Evolutionary conservation across 2,888 invertebrate genomes (phyloP).

Genomic region (Eupelmus urozonus): DNA sequence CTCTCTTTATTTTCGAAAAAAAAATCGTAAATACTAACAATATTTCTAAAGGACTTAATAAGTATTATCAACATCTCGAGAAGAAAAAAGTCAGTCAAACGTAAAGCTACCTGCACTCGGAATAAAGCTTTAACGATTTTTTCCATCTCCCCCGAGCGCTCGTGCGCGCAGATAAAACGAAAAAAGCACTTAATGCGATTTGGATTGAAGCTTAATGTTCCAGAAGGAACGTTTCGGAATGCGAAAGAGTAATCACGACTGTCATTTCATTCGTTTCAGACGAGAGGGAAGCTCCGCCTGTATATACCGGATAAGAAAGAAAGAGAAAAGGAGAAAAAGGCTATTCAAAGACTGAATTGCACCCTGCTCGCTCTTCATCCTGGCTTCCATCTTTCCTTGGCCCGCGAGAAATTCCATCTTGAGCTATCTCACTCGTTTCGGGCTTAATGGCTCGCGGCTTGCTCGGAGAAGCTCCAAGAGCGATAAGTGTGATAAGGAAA

Average conservation of each 20-base stretch:
- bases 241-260: slow-evolving; percentile 67
- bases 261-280: slow-evolving; percentile 64
- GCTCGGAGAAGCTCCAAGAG: slow-evolving; percentile 14
- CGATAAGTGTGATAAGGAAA: slow-evolving; percentile 58
- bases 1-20: too few relatives aligned
- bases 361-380: slow-evolving; percentile 38
- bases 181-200: slow-evolving; percentile 53
- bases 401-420: slow-evolving; percentile 51
- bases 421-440: slow-evolving; percentile 58
- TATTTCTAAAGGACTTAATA: too few relatives aligned
- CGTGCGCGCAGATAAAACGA: slow-evolving; percentile 34
- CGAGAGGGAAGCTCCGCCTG: slow-evolving; percentile 7
- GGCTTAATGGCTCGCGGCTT: slow-evolving; percentile 38
- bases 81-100: background rate
- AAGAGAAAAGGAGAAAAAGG: slow-evolving; percentile 47
- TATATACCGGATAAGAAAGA: slow-evolving; percentile 43
- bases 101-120: slow-evolving; percentile 4
- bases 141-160: slow-evolving; percentile 13
- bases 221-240: slow-evolving; percentile 66
- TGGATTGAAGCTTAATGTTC: slow-evolving; percentile 58
- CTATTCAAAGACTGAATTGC: slow-evolving; percentile 57
- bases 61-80: too few relatives aligned
- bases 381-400: background rate
- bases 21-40: too few relatives aligned
- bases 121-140: slow-evolving; percentile 44